Base-by-base conservation (phyloP, 1,140 invertebrate species). In the Phthorimaea operculella region DNA sequence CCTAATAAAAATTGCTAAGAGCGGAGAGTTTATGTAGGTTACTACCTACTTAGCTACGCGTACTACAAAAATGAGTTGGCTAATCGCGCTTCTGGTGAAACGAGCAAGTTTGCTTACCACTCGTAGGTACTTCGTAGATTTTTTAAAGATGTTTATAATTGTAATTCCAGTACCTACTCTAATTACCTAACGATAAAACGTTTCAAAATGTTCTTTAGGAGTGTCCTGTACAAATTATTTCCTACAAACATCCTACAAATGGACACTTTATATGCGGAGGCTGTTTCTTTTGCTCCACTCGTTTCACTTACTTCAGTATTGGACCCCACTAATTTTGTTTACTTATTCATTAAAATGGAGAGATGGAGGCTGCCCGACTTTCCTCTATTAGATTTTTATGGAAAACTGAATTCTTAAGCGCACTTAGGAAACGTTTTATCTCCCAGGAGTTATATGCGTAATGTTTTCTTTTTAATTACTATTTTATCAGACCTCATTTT, bases 291-390 rank as follows among this genome's bases (percentile, higher is more conserved):
- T 68, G 68, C 70, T 62, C 57, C 62, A 61, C 68, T 65, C 72
- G 66, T 72, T 75, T 69, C 72, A 73, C 71, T 75, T 78, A 82
- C 78, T 79, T 66, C 74, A 66, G 73, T 78, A 78, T 77, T 71
- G 72, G 74, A 66, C 71, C 65, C 62, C 72, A 82, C 79, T 82
- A 82, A 82, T 79, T 79, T 79, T 75, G 72, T 82, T 79, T 82
- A 80, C 70, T 80, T 82, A 80, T 82, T 82, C 79, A 79, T 79
- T 82, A 80, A 76, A 77, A 76, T 73, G 68, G 68, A 76, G 70
- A 60, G 59, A 76, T 70, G 68, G 66, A 50, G 55, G 60, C 58
- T 51, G 53, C 57, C 55, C 61, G 66, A 63, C 66, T 62, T 70
- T 65, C 58, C 63, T 72, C 55, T 66, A 69, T 70, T 68, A 60